These are phyloP conservation scores for Labeo catla DNA, from an alignment of 2,113 vertebrate species.

Conservation along the genomic window DNA sequence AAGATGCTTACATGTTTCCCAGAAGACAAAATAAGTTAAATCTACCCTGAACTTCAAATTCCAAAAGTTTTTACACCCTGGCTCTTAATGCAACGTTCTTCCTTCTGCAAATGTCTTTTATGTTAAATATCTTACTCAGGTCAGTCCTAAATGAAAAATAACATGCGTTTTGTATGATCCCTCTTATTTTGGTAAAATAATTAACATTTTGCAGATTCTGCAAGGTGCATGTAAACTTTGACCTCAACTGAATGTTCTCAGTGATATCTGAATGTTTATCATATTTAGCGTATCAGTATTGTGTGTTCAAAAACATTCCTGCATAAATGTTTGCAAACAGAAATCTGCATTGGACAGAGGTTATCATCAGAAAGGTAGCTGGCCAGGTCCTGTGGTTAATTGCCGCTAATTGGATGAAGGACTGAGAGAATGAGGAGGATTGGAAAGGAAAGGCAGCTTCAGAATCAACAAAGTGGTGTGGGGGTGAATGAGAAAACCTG, in stretches of 20 bases:
- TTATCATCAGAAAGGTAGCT: slow-evolving; percentile 7
- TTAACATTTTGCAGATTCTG: too few species aligned
- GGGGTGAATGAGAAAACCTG: slow-evolving; percentile 47
- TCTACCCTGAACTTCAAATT: too few species aligned
- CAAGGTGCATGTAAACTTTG: too few species aligned
- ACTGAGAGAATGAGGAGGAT: neutral
- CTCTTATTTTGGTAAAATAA: too few species aligned
- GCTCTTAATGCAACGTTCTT: too few species aligned
- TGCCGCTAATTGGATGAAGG: slow-evolving; percentile 54
- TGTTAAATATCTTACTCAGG: too few species aligned
- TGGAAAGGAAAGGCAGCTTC: neutral
- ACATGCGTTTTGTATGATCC: too few species aligned
- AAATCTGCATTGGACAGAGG: neutral
- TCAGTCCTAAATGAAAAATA: too few species aligned
- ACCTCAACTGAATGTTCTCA: neutral
- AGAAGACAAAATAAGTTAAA: too few species aligned
- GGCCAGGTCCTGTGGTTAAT: slow-evolving; percentile 56
- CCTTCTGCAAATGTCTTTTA: too few species aligned
- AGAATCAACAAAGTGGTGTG: slow-evolving; percentile 1
- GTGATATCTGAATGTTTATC: neutral
- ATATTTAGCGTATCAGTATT: neutral
- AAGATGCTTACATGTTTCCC: too few species aligned
- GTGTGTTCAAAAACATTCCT: neutral
- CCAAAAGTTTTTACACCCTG: too few species aligned
- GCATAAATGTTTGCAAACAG: neutral